These are phyloP conservation scores for Euschistus heros DNA, from an alignment of 1,140 invertebrate genomes.

Conservation along the genomic window DNA sequence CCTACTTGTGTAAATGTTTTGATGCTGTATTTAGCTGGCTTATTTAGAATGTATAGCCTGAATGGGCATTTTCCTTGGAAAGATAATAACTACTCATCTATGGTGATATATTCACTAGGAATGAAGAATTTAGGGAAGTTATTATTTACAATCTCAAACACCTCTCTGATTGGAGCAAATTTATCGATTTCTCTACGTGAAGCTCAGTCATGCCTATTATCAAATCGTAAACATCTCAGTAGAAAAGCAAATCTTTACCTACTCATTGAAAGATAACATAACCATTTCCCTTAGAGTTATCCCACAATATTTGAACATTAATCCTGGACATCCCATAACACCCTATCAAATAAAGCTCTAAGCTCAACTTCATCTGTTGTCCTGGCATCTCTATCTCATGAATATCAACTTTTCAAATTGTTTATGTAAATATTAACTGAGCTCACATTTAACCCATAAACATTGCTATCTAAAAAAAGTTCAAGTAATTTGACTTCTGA, in stretches of 20 bases:
- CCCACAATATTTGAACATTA: not conserved
- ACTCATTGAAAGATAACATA: not conserved
- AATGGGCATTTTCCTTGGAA: not conserved
- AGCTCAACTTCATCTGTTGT: no score
- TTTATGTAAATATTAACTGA: no score
- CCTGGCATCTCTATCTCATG: no score
- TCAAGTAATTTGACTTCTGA: no score
- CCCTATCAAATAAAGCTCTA: not conserved
- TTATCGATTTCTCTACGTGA: not conserved
- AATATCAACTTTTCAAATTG: no score
- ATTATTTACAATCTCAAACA: not conserved
- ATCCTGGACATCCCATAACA: not conserved
- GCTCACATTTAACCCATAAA: no score
- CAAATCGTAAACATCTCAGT: not conserved
- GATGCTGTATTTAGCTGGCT: constrained; percentile 3
- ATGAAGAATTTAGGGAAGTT: not conserved
- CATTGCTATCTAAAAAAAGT: no score
- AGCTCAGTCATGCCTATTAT: not conserved
- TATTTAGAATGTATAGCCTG: not conserved
- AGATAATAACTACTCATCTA: not conserved
- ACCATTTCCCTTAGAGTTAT: no score
- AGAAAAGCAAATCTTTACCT: no score
- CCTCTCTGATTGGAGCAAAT: no score
- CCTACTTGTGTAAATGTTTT: not conserved
- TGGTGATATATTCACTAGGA: not conserved